These are phyloP conservation scores for Calliphora vicina DNA, from an alignment of 1,140 invertebrate genomes.

Conservation along the genomic window DNA sequence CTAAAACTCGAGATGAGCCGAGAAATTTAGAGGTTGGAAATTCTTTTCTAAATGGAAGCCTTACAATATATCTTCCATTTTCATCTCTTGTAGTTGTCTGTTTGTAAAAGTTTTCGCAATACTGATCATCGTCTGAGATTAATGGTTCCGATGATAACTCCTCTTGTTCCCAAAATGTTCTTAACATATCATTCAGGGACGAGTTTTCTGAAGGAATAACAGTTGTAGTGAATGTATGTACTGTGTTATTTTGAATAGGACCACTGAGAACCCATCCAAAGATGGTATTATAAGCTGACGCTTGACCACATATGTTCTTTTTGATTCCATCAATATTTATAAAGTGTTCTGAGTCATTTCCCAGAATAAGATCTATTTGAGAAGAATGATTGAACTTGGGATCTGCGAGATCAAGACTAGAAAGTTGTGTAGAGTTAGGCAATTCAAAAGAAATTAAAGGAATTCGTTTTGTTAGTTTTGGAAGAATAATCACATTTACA, in stretches of 20 bases:
- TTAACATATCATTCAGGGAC: not conserved
- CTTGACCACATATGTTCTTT: not conserved
- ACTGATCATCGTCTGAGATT: not conserved
- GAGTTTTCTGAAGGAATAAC: not conserved
- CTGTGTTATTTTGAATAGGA: not conserved
- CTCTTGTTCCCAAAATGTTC: slow-evolving; percentile 20
- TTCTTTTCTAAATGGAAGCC: not conserved
- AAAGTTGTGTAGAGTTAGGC: not conserved
- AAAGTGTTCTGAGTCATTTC: not conserved
- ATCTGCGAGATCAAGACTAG: not conserved
- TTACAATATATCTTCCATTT: not conserved
- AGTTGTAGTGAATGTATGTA: too few relatives aligned
- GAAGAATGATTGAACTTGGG: not conserved
- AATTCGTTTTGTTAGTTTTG: not conserved
- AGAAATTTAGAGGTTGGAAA: not conserved
- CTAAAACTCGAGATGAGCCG: not conserved
- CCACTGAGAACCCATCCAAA: slow-evolving; percentile 21
- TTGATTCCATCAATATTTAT: not conserved
- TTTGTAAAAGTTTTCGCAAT: not conserved
- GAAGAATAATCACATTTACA: not conserved
- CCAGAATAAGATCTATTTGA: slow-evolving; percentile 9
- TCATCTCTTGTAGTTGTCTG: not conserved
- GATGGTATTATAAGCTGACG: not conserved
- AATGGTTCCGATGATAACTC: not conserved
- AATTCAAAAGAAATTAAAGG: not conserved